A percentile compares a stretch with the other conserved stretches of the same genome.
Conservation (phyloP, 2,797 vertebrate species). For the Phylloscopus collybita region DNA sequence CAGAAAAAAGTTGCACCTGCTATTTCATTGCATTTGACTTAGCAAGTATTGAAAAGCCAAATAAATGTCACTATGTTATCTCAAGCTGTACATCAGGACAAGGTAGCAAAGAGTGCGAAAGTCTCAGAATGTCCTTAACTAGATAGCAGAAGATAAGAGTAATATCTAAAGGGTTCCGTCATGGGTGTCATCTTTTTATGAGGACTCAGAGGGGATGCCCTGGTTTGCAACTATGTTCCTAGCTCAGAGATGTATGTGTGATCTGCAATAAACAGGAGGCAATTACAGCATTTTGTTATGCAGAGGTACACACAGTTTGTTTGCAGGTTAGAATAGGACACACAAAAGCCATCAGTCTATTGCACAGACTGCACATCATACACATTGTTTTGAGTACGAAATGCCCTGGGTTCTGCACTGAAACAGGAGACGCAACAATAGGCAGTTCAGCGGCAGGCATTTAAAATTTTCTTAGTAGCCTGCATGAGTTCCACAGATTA, state of each 20-base stretch:
- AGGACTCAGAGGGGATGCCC: neutral
- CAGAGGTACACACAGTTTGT: neutral
- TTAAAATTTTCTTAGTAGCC: neutral
- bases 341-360: neutral
- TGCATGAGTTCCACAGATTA: neutral
- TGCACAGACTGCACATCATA: neutral
- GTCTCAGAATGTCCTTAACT: neutral
- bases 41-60: neutral
- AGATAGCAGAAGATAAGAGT: neutral
- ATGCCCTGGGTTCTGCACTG: neutral
- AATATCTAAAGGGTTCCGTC: neutral
- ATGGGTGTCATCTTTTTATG: neutral
- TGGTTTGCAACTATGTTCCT: neutral
- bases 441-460: neutral
- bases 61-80: neutral
- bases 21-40: neutral
- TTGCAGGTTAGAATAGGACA: neutral
- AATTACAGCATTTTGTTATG: neutral
- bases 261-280: neutral
- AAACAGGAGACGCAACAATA: neutral
- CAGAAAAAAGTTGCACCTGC: neutral
- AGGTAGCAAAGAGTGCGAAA: neutral
- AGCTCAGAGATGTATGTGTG: accelerated
- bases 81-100: neutral
- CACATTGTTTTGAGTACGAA: neutral